Evolutionary conservation across 2,888 invertebrate genomes (phyloP), one percentile per base, ranked within the genome.

Genomic region (Andrena bicolor): DNA sequence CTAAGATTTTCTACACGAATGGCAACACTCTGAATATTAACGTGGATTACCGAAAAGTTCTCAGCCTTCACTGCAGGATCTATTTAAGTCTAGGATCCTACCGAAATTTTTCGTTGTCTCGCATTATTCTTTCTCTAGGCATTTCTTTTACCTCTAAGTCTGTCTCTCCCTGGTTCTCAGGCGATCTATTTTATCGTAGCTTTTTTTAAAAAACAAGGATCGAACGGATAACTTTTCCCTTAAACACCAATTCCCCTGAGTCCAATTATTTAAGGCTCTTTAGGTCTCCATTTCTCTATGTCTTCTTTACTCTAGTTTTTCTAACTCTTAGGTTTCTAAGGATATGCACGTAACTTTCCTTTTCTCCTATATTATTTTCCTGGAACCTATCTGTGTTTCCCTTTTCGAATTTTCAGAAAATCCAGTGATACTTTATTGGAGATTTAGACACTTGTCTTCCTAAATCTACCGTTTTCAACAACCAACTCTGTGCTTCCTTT

Each of bases 151-250:
- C 8, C 20, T 53, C 20, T 10, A 20, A 20, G 20, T 53, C 53
- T 20, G 20, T 53, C 20, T 53, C 20, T 51, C 20, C 7, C 53
- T 20, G 53, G 20, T 53, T 8, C 53, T 20, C 53, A 0, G 8
- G 20, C 7, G 20, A 53, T 53, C 53, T 20, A 53, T 20, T n/a
- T 53, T 53, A 20, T 53, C 53, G 20, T 20, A 10, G 20, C 3
- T 53, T 53, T 20, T 53, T 53, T 20, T 53, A 53, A 53, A 53
- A 53, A 53, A 53, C 53, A 53, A 53, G 20, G 20, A 20, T 53
- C 8, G 20, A n/a, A 10, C n/a, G n/a, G 20, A 20, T 20, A 53
- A 53, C 20, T 53, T 53, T 20, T 53, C 53, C 20, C 20, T 53
- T 53, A 20, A 53, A 41, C 41, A 41, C 41, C 41, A 41, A 53